phyloP scores from a whole-genome alignment of 2,113 vertebrate genomes.

The Passer domesticus region DNA sequence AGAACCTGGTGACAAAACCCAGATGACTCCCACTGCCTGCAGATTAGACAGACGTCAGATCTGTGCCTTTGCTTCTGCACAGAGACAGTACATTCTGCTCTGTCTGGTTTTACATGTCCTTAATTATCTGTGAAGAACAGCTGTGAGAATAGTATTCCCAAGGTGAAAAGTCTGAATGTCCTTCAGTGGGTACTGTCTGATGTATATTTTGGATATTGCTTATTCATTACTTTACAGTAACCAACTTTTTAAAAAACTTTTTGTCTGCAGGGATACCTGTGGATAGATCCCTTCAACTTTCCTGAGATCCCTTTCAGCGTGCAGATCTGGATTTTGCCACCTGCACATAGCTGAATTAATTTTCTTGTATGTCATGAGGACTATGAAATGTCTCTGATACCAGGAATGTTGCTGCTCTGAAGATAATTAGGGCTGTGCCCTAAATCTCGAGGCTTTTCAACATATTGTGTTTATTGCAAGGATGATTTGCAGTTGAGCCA shows the following conservation, averaged over 20 bases:
- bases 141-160: not conserved
- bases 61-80: accelerated
- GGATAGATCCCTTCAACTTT: accelerated
- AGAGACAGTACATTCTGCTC: not conserved
- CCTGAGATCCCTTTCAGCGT: not conserved
- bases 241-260: not conserved
- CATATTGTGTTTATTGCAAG: not conserved
- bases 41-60: not conserved
- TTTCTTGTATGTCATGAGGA: not conserved
- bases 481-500: not conserved
- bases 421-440: not conserved
- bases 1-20: not conserved
- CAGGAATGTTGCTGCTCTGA: not conserved
- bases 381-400: not conserved
- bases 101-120: not conserved
- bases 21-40: not conserved
- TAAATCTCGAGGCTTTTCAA: not conserved
- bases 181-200: not conserved
- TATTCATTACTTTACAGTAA: not conserved
- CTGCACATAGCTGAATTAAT: not conserved
- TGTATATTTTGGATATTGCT: not conserved
- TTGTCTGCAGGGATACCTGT: not conserved
- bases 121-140: not conserved
- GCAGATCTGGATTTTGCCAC: not conserved
- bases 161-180: not conserved